phyloP scores from a whole-genome alignment of 2,113 vertebrate genomes.

The Grantiella picta region DNA sequence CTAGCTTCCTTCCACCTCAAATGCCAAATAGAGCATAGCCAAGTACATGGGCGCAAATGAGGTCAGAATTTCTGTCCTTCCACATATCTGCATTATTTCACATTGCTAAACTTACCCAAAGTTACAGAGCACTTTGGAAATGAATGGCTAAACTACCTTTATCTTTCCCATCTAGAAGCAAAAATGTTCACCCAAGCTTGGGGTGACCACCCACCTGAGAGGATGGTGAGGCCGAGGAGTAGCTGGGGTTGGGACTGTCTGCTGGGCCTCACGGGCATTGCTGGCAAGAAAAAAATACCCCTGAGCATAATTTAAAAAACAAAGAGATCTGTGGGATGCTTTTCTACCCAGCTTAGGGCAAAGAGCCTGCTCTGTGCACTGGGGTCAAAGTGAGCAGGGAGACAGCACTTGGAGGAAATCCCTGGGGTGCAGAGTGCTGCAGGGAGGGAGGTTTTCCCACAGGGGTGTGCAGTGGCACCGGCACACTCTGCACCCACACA shows the following conservation, averaged over 20 bases:
- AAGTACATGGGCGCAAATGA: background rate
- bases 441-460: background rate
- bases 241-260: background rate
- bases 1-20: background rate
- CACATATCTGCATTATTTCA: background rate
- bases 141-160: background rate
- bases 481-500: too few species aligned
- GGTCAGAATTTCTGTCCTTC: background rate
- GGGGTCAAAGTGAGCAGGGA: background rate
- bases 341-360: background rate
- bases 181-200: background rate
- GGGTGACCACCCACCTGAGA: background rate
- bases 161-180: background rate
- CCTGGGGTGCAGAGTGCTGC: background rate
- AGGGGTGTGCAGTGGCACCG: fast-evolving
- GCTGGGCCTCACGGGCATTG: background rate
- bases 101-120: background rate
- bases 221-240: fast-evolving
- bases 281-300: background rate
- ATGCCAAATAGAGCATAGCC: background rate
- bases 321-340: background rate
- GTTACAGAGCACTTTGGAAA: constrained; percentile 6
- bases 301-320: background rate
- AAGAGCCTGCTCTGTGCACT: background rate
- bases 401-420: background rate